phyloP scores from a whole-genome alignment of 1,140 invertebrate species.

The Heliothis subflexa region DNA sequence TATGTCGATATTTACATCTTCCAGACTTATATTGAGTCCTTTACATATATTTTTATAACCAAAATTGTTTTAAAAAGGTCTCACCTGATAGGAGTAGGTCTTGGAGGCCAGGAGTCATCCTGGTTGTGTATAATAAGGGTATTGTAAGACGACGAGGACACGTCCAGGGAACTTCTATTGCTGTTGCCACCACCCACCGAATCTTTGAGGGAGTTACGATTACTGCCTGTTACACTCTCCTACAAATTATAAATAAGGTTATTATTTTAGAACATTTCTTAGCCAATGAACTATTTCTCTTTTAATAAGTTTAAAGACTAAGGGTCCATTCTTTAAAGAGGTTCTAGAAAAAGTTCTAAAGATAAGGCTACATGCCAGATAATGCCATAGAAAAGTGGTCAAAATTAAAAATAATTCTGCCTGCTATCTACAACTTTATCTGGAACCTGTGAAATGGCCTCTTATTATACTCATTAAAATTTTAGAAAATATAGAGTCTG shows the following conservation, averaged over 20 bases:
- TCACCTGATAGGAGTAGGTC: slow-evolving; percentile 81
- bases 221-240: slow-evolving; percentile 86
- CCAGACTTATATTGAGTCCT: not conserved
- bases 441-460: no score
- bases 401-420: no score
- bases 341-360: no score
- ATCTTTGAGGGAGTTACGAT: slow-evolving; percentile 90
- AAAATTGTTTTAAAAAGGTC: not conserved
- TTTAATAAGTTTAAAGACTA: no score
- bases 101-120: slow-evolving; percentile 89
- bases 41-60: not conserved
- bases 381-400: no score
- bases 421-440: no score
- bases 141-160: slow-evolving; percentile 92
- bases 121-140: slow-evolving; percentile 92
- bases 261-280: not conserved
- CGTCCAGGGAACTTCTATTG: slow-evolving; percentile 91
- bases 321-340: no score
- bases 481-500: no score
- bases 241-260: slow-evolving; percentile 54
- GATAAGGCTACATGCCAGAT: no score
- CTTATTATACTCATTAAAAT: no score
- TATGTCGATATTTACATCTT: not conserved
- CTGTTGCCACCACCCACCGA: slow-evolving; percentile 90
- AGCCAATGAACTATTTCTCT: no score